Evolutionary conservation across 2,888 invertebrate genomes (phyloP).

Genomic region (Sphecodes monilicornis): DNA sequence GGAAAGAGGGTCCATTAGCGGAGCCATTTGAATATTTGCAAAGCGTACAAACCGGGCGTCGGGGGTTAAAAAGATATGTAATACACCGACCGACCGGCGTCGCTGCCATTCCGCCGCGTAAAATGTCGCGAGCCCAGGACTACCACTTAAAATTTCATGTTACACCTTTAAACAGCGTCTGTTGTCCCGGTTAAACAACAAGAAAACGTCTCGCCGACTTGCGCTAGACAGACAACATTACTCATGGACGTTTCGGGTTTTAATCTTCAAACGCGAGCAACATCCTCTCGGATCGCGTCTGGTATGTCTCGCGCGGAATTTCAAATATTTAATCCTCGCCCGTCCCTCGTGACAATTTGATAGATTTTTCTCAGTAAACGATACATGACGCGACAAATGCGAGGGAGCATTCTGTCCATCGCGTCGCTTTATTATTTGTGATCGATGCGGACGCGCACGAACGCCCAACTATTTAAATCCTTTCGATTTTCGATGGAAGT

Average conservation of each 20-base stretch:
- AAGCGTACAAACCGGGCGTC: conserved; percentile 77
- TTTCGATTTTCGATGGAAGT: neutral
- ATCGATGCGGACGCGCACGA: neutral
- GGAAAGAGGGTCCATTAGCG: conserved; percentile 80
- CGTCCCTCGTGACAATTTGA: neutral
- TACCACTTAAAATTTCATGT: conserved; percentile 77
- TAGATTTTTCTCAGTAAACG: neutral
- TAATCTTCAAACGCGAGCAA: neutral
- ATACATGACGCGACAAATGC: neutral
- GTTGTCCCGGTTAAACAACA: neutral
- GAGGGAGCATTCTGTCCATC: neutral
- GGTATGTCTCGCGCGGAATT: neutral
- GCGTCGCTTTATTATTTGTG: neutral
- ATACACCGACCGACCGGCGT: conserved; percentile 78
- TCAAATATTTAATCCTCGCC: neutral
- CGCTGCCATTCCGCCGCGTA: conserved; percentile 75
- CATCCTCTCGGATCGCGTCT: neutral
- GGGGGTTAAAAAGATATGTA: conserved; percentile 81
- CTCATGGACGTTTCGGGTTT: neutral
- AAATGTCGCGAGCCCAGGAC: conserved; percentile 78
- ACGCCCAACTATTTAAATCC: neutral
- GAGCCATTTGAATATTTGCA: conserved; percentile 84
- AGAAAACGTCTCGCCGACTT: neutral
- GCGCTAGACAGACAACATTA: neutral
- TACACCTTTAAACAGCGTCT: conserved; percentile 22